Percentiles rank a stretch among this genome's conserved stretches.
phyloP scores from a whole-genome alignment of 2,888 invertebrate species.

The Melanostoma scalare region DNA sequence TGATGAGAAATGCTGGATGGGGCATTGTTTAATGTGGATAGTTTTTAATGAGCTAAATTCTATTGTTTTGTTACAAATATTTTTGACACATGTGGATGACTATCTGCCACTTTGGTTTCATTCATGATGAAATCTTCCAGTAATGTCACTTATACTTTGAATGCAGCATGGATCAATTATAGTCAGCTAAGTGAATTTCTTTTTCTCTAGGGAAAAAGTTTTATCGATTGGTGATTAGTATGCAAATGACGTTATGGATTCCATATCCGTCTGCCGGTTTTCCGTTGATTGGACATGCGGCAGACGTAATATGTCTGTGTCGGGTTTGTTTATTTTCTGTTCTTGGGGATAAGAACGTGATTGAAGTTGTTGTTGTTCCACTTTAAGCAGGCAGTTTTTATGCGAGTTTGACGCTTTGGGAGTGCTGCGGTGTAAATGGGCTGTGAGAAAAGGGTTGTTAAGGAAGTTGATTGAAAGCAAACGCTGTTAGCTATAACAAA shows the following conservation, averaged over 20 bases:
- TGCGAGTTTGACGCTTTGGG: conserved; percentile 8
- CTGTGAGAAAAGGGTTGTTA: conserved; percentile 3
- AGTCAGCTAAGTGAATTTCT: conserved; percentile 30
- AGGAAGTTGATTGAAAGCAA: too few species aligned
- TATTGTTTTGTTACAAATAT: conserved; percentile 47
- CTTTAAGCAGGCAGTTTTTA: conserved; percentile 10
- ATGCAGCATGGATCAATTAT: conserved; percentile 19
- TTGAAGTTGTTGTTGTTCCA: conserved; percentile 44
- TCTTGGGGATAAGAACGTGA: conserved; percentile 54
- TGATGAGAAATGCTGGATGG: conserved; percentile 28
- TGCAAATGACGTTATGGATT: conserved; percentile 56
- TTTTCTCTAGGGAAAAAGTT: conserved; percentile 50
- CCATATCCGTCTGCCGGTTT: conserved; percentile 67
- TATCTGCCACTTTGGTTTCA: conserved; percentile 3
- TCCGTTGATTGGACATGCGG: conserved; percentile 54
- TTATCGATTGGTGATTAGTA: conserved; percentile 44
- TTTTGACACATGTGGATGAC: conserved; percentile 30
- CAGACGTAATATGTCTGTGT: conserved; percentile 58
- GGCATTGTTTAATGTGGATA: conserved; percentile 34
- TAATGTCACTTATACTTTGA: conserved; percentile 22
- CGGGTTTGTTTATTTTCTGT: conserved; percentile 32
- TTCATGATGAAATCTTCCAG: conserved; percentile 33
- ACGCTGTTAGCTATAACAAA: too few species aligned
- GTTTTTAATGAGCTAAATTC: conserved; percentile 44
- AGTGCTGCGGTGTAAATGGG: conserved; percentile 18